Base-by-base conservation (phyloP, 92 coral and sea anemone species). In the Desmophyllum pertusum region DNA sequence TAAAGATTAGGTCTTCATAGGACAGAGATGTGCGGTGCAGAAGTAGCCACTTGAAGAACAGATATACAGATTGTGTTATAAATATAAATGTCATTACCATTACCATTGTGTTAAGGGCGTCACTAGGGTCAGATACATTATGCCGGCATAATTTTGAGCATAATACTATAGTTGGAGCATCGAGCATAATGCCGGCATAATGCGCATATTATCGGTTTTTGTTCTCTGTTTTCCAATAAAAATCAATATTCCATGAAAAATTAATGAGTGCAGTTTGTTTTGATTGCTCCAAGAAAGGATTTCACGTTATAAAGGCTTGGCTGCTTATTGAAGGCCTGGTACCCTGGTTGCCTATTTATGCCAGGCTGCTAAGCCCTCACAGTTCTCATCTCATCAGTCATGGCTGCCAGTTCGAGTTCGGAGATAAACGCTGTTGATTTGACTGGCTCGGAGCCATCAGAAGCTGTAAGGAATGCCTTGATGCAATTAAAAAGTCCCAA, bases 311-410 rank as follows among this genome's bases (percentile, higher is more conserved):
- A 43, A 83, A 72, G 86, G 71, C 86, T 59, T 83, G 86, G 86
- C 50, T 53, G 59, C 80, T 57, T 53, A 45, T n/a, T 83, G n/a
- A n/a, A n/a, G n/a, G n/a, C n/a, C n/a, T n/a, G n/a, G n/a, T n/a
- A n/a, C n/a, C 86, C 71, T 83, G 86, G 86, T 61, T 53, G 59
- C 80, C 72, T 53, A 45, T n/a, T 83, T 83, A 83, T 39, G 86
- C 86, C 86, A 83, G 86, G 79, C 41, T 83, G 86, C 80, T 83
- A 72, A 73, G 80, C 43, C 52, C 61, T 83, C 48, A 9, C 19
- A 72, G 86, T 83, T 82, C 40, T 82, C 79, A 51, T 36, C 42
- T 18, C 81, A 66, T n/a, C n/a, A n/a, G n/a, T 21, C 40, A 73
- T 83, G 80, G 86, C 86, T 73, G 86, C 70, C 75, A 66, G 75